These are phyloP conservation scores for Paradisaea rubra DNA, from an alignment of 2,113 vertebrate genomes.

Conservation along the genomic window DNA sequence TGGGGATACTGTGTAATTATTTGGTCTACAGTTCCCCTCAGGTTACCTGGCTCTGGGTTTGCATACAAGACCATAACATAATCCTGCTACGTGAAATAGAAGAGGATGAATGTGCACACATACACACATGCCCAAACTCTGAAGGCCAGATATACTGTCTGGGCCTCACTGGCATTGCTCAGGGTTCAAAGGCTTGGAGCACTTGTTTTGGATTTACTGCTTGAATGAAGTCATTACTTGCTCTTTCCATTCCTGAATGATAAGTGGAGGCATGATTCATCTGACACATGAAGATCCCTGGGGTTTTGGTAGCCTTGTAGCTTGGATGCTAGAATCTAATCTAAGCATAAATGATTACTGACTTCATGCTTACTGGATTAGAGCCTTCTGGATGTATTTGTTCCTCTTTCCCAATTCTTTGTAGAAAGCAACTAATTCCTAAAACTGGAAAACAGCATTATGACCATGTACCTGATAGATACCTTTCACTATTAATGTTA, in stretches of 20 bases:
- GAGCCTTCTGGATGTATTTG: not conserved
- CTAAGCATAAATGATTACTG: not conserved
- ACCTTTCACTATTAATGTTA: not conserved
- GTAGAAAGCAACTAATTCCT: not conserved
- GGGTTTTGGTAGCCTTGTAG: not conserved
- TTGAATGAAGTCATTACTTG: slow-evolving; percentile 1
- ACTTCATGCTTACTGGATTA: not conserved
- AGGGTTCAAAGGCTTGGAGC: not conserved
- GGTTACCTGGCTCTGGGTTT: slow-evolving; percentile 5
- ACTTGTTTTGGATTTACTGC: not conserved
- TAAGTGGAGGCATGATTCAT: slow-evolving; percentile 24
- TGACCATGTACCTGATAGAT: not conserved
- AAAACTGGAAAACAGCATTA: not conserved
- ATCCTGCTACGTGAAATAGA: not conserved
- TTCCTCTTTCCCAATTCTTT: not conserved
- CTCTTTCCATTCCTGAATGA: not conserved
- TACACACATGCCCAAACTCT: not conserved
- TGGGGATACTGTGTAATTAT: slow-evolving; percentile 35
- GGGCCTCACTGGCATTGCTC: not conserved
- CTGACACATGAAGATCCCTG: not conserved
- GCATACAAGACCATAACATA: slow-evolving; percentile 1
- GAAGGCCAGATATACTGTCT: not conserved
- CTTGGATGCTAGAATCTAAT: not conserved
- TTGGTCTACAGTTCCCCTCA: not conserved
- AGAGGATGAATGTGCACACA: not conserved